Evolutionary conservation across 1,140 invertebrate species (phyloP), one percentile per base, ranked within the genome.

Genomic region (Scaptomyza graminum): DNA sequence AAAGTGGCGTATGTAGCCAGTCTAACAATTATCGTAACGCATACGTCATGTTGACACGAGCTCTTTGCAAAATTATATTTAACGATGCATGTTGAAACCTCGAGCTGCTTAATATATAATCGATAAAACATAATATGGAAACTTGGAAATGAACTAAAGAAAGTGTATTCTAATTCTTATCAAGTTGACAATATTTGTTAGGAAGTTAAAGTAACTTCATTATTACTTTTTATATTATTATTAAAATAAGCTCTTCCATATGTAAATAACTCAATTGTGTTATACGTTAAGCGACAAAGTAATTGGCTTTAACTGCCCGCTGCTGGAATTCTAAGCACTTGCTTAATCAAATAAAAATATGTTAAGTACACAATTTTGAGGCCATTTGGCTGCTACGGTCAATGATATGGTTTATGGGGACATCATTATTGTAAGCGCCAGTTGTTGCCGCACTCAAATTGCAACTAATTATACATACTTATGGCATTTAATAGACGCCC

Each of bases 371-470:
- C 64, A 70, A 34, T 70, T 74, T 76, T 62, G 49, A 60, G 56
- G 67, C 50, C 73, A 54, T 68, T 73, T 43, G 37, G 22, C 41
- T 47, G 31, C 34, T 51, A 77, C 52, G 74, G 77, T 47, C 81
- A 80, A 85, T 85, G 77, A 68, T 69, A 69, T 55, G 52, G 52
- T 87, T 67, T 67, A 88, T 85, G 61, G 71, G 67, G 69, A 78
- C 82, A 77, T 80, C 66, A 31, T 2, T 0, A 31, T 31, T 31
- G 28, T 31, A 31, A 31, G 31, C 15, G 41, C 31, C 37, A 39
- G 37, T 41, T 52, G 37, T n/a, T 52, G 50, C 52, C 61, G 57
- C 65, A 76, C 71, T 79, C 61, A 68, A 63, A 85, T 87, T 78
- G 74, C 85, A 80, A 51, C 67, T 85, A 85, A 82, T 85, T 85